A percentile compares a stretch with the other conserved stretches of the same genome.
phyloP scores from a whole-genome alignment of 2,113 vertebrate genomes.

The Bungarus multicinctus region DNA sequence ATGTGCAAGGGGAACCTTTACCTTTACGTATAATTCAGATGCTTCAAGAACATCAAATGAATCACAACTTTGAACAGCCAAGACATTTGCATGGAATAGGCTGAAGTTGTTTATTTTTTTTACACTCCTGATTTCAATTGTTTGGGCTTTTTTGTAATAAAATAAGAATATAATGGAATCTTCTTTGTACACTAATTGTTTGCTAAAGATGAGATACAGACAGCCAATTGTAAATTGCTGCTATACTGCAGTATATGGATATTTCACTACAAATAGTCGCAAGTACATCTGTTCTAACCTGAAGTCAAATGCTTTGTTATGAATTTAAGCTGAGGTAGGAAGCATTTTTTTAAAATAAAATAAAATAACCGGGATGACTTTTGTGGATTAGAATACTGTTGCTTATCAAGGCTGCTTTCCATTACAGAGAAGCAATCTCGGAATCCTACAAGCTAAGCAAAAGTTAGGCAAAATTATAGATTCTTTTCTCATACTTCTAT shows the following conservation, averaged over 20 bases:
- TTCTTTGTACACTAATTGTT: constrained; percentile 74
- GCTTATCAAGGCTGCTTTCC: constrained; percentile 40
- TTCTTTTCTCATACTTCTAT: constrained; percentile 17
- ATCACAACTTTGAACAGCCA: constrained; percentile 46
- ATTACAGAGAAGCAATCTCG: constrained; percentile 9
- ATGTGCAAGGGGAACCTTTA: too few species aligned
- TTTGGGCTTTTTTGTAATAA: constrained; percentile 66
- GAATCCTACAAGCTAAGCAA: constrained; percentile 24
- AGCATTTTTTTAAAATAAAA: constrained; percentile 45
- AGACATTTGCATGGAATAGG: constrained; percentile 32
- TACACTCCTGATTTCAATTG: constrained; percentile 61
- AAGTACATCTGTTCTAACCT: constrained; percentile 73
- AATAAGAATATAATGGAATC: constrained; percentile 70
- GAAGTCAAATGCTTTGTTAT: constrained; percentile 66
- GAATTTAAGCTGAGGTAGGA: constrained; percentile 68
- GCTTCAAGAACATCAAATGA: constrained; percentile 26
- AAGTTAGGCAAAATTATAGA: constrained; percentile 34
- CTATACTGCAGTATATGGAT: constrained; percentile 66
- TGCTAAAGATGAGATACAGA: constrained; percentile 65
- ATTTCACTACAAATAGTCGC: constrained; percentile 70
- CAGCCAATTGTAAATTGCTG: constrained; percentile 70
- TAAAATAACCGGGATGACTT: constrained; percentile 58
- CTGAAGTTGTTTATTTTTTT: constrained; percentile 25
- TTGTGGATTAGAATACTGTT: constrained; percentile 56
- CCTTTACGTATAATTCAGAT: not conserved